phyloP scores from a whole-genome alignment of 2,888 invertebrate genomes.

The Ditula angustiorana region DNA sequence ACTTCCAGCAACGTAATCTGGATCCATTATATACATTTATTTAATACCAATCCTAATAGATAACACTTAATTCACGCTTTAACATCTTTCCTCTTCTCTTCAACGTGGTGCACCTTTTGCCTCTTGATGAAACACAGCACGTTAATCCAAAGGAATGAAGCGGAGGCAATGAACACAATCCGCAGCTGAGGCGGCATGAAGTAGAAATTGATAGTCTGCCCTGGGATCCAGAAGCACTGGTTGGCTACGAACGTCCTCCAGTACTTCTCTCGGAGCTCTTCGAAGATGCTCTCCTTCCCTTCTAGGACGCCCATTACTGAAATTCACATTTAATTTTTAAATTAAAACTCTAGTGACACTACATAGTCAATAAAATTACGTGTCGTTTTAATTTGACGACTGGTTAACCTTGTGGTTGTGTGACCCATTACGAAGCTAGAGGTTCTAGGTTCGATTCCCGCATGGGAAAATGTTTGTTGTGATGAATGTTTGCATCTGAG shows the following conservation, averaged over 20 bases:
- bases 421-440: too few relatives aligned
- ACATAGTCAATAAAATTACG: too few relatives aligned
- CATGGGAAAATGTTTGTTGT: too few relatives aligned
- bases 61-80: neutral
- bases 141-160: slow-evolving; percentile 94
- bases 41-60: neutral
- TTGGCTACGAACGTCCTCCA: slow-evolving; percentile 89
- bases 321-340: too few relatives aligned
- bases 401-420: too few relatives aligned
- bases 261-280: slow-evolving; percentile 90
- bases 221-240: slow-evolving; percentile 94
- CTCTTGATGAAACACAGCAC: slow-evolving; percentile 93
- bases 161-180: slow-evolving; percentile 91
- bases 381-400: too few relatives aligned
- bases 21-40: neutral
- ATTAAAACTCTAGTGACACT: too few relatives aligned
- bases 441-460: too few relatives aligned
- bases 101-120: slow-evolving; percentile 58
- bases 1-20: too few relatives aligned
- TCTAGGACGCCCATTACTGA: slow-evolving; percentile 92
- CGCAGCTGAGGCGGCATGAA: slow-evolving; percentile 89
- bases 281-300: slow-evolving; percentile 87
- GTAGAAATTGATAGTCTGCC: slow-evolving; percentile 91
- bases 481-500: too few relatives aligned
- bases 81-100: neutral